Percentiles rank a stretch among this genome's conserved stretches.
These are phyloP conservation scores for Ormyrus labotus DNA, from an alignment of 2,888 invertebrate genomes.

Conservation along the genomic window DNA sequence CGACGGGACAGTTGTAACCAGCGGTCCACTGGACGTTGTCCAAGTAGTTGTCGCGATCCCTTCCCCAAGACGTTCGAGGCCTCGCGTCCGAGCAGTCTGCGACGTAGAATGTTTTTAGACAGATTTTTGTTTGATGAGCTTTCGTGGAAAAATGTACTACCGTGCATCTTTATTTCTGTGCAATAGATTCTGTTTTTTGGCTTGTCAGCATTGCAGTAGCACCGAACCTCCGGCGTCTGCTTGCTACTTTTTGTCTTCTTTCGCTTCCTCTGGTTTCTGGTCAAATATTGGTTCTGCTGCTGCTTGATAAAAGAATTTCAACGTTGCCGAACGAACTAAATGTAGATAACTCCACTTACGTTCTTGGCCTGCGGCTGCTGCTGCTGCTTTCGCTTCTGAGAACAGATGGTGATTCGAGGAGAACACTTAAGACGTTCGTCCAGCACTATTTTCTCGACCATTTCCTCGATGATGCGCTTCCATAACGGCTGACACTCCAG, in stretches of 20 bases:
- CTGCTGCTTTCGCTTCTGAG: too few relatives aligned
- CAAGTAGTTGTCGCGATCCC: constrained; percentile 31
- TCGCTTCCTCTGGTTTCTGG: not conserved
- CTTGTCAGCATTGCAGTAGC: constrained; percentile 22
- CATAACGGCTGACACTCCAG: constrained; percentile 7
- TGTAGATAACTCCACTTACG: too few relatives aligned
- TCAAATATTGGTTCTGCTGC: not conserved
- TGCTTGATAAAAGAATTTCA: too few relatives aligned
- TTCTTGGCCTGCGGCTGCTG: too few relatives aligned
- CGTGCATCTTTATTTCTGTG: not conserved
- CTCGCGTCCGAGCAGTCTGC: constrained; percentile 8
- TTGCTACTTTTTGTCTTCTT: constrained; percentile 11
- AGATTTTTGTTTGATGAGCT: too few relatives aligned
- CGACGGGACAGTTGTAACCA: not conserved
- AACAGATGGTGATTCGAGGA: too few relatives aligned
- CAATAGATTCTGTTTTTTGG: not conserved
- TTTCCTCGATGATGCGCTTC: constrained; percentile 20
- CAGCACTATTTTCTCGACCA: constrained; percentile 33
- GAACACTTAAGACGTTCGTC: constrained; percentile 2
- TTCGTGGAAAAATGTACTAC: not conserved
- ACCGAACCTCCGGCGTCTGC: constrained; percentile 24
- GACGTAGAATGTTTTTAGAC: too few relatives aligned
- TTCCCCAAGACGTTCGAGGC: constrained; percentile 29
- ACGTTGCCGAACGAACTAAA: too few relatives aligned
- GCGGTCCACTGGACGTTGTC: constrained; percentile 19